Evolutionary conservation across 2,888 invertebrate genomes (phyloP).

Genomic region (Lasioglossum zephyrum): DNA sequence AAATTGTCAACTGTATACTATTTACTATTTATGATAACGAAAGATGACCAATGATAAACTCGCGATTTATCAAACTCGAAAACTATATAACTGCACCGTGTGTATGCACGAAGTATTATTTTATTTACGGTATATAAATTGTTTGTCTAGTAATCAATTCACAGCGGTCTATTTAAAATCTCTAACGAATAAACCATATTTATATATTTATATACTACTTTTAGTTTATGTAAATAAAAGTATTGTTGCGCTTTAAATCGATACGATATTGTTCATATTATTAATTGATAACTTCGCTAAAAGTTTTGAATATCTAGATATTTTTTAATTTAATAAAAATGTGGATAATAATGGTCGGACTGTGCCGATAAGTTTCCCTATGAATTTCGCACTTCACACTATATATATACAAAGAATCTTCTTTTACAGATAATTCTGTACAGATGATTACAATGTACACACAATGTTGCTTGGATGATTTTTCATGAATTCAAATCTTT

Average conservation of each 20-base stretch:
- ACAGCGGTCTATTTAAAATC: conserved; percentile 42
- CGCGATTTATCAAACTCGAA: conserved; percentile 16
- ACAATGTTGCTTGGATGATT: not conserved
- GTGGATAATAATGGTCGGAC: not conserved
- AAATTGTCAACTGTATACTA: not conserved
- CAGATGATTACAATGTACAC: not conserved
- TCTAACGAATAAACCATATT: not conserved
- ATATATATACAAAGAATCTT: not conserved
- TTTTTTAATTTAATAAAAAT: not conserved
- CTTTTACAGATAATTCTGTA: not conserved
- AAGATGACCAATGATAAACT: conserved; percentile 32
- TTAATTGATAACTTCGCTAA: not conserved
- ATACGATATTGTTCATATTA: not conserved
- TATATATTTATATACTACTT: not conserved
- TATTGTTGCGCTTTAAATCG: not conserved
- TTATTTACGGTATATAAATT: conserved; percentile 20
- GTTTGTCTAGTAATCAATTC: conserved; percentile 41
- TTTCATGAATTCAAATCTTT: conserved; percentile 1
- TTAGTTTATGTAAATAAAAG: not conserved
- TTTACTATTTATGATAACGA: conserved; percentile 15
- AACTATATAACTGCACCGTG: conserved; percentile 20
- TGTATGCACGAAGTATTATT: conserved; percentile 1
- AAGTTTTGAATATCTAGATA: not conserved
- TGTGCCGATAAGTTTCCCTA: conserved; percentile 7
- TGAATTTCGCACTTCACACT: not conserved